Evolutionary conservation across 2,797 vertebrate genomes (phyloP), one percentile per base, ranked within the genome.

Genomic region (Leptodactylus fallax): DNA sequence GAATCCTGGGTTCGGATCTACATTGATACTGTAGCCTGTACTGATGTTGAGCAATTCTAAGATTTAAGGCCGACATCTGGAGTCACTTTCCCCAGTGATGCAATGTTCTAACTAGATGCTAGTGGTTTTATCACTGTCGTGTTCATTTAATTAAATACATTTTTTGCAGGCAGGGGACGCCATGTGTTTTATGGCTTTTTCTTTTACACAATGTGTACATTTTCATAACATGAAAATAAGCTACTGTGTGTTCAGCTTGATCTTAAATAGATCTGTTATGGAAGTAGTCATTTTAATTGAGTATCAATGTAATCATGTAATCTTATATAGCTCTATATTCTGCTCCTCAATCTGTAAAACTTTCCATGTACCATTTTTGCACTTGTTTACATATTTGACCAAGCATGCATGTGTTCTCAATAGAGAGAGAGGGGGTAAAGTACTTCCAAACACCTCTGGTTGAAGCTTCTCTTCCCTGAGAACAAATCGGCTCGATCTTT

Each of bases 121-220:
- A 47, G 77, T 56, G 85, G 85, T 86, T 86, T 71, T 86, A 86
- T 86, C 76, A 86, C 51, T 71, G 85, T 71, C 74, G 9, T 55
- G 60, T 85, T 80, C 77, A 80, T 86, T 79, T 80, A 86, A 86
- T 86, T 19, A 80, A 71, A 80, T 86, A 47, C 49, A 80, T 86
- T 80, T 55, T 86, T 80, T 58, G 77, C 77, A 45, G 56, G 51
- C 65, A 80, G 63, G 51, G 53, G 51, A 45, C 51, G 80, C 17
- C 74, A 55, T 45, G 19, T 80, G 77, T 86, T 80, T 79, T 69
- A 17, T 74, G 53, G 69, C 25, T 58, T 58, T 36, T 21, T 23
- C 36, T 53, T 71, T 83, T 55, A 58, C 12, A n/a, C n/a, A 10
- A 53, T 36, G 25, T 58, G 36, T 10, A n/a, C 6, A 56, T 11